A percentile compares a stretch with the other conserved stretches of the same genome.
phyloP scores from a whole-genome alignment of 2,797 vertebrate species.

The Mionectes olivaceus region DNA sequence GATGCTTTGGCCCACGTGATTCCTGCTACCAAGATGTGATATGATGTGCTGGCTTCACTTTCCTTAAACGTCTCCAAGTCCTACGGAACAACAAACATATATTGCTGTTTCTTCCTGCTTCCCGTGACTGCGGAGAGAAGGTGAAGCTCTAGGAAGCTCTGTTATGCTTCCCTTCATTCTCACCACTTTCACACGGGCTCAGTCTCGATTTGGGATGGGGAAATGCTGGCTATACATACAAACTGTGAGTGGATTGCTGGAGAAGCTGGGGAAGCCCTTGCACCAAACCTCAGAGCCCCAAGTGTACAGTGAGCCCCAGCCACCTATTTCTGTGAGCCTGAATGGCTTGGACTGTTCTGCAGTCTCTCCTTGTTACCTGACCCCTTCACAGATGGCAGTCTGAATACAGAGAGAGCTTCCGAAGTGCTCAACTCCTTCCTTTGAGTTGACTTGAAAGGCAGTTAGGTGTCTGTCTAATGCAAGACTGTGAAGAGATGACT shows the following conservation, averaged over 20 bases:
- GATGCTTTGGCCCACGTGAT: neutral
- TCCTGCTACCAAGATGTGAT: neutral
- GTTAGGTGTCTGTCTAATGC: neutral
- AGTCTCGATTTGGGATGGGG: neutral
- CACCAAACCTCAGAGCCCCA: neutral
- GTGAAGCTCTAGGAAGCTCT: neutral
- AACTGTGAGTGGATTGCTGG: neutral
- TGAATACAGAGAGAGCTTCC: neutral
- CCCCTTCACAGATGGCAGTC: neutral
- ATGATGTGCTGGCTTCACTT: neutral
- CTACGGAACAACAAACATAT: neutral
- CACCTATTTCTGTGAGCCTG: neutral
- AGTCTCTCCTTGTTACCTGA: neutral
- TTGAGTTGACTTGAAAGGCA: neutral
- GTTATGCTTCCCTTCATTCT: neutral
- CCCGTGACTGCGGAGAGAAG: neutral
- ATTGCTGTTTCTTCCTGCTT: neutral
- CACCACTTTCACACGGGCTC: rapidly evolving
- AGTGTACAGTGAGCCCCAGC: neutral
- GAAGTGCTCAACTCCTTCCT: neutral
- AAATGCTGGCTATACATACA: neutral
- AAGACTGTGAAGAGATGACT: neutral
- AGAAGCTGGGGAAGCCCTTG: neutral
- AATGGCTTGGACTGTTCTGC: neutral
- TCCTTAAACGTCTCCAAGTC: neutral